A percentile compares a stretch with the other conserved stretches of the same genome.
Conservation (phyloP, 2,888 invertebrate genomes). For the Acheta domesticus region DNA sequence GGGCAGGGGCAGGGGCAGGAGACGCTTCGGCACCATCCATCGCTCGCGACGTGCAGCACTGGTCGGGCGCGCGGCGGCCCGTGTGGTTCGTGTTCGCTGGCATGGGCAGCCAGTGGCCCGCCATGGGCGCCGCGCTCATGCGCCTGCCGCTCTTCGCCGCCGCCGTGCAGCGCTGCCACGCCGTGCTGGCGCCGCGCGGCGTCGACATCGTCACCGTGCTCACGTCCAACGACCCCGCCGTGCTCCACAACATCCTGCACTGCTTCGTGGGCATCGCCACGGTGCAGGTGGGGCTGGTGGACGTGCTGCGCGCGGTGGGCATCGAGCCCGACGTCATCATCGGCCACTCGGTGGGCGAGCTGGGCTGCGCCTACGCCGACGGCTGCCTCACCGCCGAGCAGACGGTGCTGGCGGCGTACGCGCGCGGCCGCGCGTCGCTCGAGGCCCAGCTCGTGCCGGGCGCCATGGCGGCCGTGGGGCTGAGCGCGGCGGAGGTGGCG, state of each 20-base stretch:
- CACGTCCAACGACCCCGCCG: constrained; percentile 56
- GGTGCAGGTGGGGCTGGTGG: constrained; percentile 59
- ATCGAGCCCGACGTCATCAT: constrained; percentile 70
- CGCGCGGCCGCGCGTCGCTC: constrained; percentile 68
- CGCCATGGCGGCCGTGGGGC: constrained; percentile 56
- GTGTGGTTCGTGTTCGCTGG: constrained; percentile 89
- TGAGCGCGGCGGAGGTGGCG: constrained; percentile 26
- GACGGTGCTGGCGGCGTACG: constrained; percentile 55
- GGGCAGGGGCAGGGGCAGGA: too few relatives aligned
- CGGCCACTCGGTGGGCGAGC: constrained; percentile 64
- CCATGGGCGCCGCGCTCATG: constrained; percentile 77
- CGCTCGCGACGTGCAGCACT: constrained; percentile 49
- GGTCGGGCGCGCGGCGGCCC: constrained; percentile 62
- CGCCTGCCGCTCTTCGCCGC: constrained; percentile 67
- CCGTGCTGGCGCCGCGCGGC: constrained; percentile 59
- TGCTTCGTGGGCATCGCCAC: constrained; percentile 74
- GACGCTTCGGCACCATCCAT: neutral
- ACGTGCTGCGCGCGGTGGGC: constrained; percentile 59
- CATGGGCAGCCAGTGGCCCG: constrained; percentile 85
- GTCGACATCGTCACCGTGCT: constrained; percentile 63
- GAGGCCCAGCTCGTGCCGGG: constrained; percentile 68
- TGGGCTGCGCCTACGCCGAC: constrained; percentile 64
- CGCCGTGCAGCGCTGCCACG: constrained; percentile 65
- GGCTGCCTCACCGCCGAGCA: constrained; percentile 59
- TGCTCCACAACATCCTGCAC: constrained; percentile 65